phyloP scores from a whole-genome alignment of 2,888 invertebrate genomes.

The Caenorhabditis plicata region DNA sequence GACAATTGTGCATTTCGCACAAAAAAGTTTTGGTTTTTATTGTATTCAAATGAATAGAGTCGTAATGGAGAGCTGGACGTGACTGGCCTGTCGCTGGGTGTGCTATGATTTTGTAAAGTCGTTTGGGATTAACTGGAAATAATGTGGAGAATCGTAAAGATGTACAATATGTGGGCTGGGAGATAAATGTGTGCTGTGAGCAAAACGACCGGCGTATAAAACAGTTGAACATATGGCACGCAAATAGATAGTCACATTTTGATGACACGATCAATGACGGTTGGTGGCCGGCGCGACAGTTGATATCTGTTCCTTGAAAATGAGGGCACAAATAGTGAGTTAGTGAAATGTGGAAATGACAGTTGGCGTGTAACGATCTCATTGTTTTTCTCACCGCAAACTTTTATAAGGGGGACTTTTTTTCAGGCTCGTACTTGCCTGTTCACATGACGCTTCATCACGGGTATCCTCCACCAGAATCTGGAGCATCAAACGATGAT shows the following conservation, averaged over 20 bases:
- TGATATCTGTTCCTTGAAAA: constrained; percentile 27
- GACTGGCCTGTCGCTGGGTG: too few species aligned
- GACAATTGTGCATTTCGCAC: too few species aligned
- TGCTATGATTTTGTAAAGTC: too few species aligned
- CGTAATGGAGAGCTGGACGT: too few species aligned
- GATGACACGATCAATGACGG: constrained; percentile 9
- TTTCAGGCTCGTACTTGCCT: constrained; percentile 47
- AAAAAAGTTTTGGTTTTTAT: too few species aligned
- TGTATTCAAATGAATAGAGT: too few species aligned
- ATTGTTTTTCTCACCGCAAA: too few species aligned
- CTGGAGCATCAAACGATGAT: constrained; percentile 18
- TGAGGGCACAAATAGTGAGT: constrained; percentile 8
- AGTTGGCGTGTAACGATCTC: too few species aligned
- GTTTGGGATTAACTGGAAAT: too few species aligned
- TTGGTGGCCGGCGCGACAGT: constrained; percentile 16
- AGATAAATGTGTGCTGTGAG: constrained; percentile 16
- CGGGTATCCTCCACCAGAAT: constrained; percentile 46
- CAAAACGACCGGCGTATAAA: neutral
- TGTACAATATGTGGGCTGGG: constrained; percentile 8
- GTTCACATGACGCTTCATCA: constrained; percentile 53
- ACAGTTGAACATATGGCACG: constrained; percentile 29
- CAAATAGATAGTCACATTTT: constrained; percentile 32
- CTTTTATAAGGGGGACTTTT: neutral
- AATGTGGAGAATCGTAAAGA: too few species aligned
- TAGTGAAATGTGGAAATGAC: too few species aligned